These are phyloP conservation scores for Enteromius mattozi DNA, from an alignment of 2,797 vertebrate species.

Conservation along the genomic window DNA sequence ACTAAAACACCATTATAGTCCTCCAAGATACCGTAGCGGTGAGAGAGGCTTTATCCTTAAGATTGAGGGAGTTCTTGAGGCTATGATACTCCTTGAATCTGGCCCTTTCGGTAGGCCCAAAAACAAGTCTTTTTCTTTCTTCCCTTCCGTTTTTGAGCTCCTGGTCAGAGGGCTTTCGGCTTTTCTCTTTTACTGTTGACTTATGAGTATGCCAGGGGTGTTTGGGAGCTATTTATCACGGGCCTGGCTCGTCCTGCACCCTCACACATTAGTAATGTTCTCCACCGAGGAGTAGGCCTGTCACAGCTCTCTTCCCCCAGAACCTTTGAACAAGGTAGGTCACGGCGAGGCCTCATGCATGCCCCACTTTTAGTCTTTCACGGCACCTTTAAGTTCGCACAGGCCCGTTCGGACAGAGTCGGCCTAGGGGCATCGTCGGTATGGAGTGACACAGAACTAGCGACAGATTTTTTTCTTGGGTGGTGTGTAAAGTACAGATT, in stretches of 20 bases:
- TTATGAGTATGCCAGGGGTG: conserved; percentile 84
- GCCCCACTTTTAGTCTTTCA: conserved; percentile 86
- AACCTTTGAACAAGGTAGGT: conserved; percentile 76
- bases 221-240: conserved; percentile 83
- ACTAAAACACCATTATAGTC: conserved; percentile 64
- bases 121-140: conserved; percentile 57
- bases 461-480: not conserved
- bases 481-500: not conserved
- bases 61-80: conserved; percentile 82
- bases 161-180: conserved; percentile 70
- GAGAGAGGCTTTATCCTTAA: conserved; percentile 74
- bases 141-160: conserved; percentile 65
- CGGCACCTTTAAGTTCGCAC: conserved; percentile 82
- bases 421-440: not conserved
- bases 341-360: conserved; percentile 77
- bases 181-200: conserved; percentile 82
- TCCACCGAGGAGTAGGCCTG: conserved; percentile 79
- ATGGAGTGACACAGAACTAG: not conserved
- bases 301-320: conserved; percentile 80
- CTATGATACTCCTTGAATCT: conserved; percentile 67
- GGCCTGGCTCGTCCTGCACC: conserved; percentile 76
- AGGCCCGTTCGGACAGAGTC: conserved; percentile 63
- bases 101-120: conserved; percentile 62
- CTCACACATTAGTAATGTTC: conserved; percentile 85
- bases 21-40: conserved; percentile 63